Percentiles rank a stretch among this genome's conserved stretches.
Evolutionary conservation across 2,113 vertebrate genomes (phyloP).

Genomic region (Gymnorhina tibicen): DNA sequence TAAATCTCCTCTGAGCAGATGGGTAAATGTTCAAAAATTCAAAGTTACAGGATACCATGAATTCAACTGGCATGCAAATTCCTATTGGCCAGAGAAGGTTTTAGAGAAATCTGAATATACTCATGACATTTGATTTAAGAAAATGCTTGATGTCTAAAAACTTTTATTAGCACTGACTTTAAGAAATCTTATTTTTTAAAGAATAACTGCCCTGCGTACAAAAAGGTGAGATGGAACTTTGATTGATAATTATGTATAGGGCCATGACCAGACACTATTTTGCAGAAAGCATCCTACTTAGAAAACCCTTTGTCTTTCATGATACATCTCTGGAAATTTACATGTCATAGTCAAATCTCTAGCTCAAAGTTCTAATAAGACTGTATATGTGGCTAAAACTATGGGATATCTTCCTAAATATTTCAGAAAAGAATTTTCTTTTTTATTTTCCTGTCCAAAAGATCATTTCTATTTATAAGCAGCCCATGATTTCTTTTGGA

Average conservation of each 20-base stretch:
- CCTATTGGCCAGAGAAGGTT: neutral
- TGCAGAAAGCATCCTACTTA: neutral
- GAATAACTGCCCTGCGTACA: rapidly evolving
- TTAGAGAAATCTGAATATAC: neutral
- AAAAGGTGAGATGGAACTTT: neutral
- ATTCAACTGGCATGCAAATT: neutral
- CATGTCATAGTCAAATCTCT: neutral
- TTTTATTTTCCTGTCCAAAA: neutral
- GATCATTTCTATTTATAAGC: neutral
- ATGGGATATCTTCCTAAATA: neutral
- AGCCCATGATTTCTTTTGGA: neutral
- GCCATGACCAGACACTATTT: neutral
- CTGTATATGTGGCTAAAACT: neutral
- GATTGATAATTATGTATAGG: neutral
- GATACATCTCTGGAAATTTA: neutral
- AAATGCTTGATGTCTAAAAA: neutral
- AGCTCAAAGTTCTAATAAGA: neutral
- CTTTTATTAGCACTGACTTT: neutral
- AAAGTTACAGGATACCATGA: neutral
- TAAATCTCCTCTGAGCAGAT: neutral
- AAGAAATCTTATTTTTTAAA: neutral
- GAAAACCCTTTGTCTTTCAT: neutral
- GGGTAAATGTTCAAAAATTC: neutral
- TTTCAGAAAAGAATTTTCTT: neutral
- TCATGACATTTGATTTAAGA: neutral